phyloP scores from a whole-genome alignment of 2,888 invertebrate genomes.

The Leistus spinibarbis region DNA sequence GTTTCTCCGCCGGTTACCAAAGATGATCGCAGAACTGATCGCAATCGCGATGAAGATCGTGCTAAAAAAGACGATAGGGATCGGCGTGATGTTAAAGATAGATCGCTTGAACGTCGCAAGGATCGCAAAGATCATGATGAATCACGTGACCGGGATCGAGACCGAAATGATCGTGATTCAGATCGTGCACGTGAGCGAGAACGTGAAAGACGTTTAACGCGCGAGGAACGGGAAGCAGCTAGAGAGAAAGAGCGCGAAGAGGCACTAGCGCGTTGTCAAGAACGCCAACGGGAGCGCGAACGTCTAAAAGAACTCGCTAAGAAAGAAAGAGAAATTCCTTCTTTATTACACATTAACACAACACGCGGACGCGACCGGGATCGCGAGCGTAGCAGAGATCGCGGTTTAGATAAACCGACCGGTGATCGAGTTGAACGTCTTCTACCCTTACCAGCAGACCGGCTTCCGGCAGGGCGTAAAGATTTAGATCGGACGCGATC shows the following conservation, averaged over 20 bases:
- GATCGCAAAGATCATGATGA: conserved; percentile 59
- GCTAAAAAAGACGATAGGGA: conserved; percentile 58
- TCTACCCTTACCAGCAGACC: conserved; percentile 67
- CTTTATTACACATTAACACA: conserved; percentile 53
- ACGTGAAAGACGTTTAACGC: conserved; percentile 57
- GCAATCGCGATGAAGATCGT: conserved; percentile 40
- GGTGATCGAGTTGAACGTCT: conserved; percentile 65
- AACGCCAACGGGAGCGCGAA: conserved; percentile 62
- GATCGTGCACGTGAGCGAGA: conserved; percentile 66
- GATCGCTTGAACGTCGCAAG: conserved; percentile 57
- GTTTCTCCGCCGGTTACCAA: conserved; percentile 56
- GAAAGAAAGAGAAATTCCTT: conserved; percentile 59
- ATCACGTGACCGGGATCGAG: conserved; percentile 66
- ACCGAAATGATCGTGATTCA: conserved; percentile 61
- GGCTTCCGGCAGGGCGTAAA: conserved; percentile 57
- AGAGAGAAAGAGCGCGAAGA: conserved; percentile 70
- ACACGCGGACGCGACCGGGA: conserved; percentile 61
- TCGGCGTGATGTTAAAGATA: conserved; percentile 61
- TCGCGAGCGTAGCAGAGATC: conserved; percentile 60
- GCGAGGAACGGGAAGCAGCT: conserved; percentile 64
- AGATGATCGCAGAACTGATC: conserved; percentile 55
- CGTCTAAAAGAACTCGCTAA: conserved; percentile 57
- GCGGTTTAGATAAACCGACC: conserved; percentile 67
- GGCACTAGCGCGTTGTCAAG: conserved; percentile 69
- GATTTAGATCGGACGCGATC: conserved; percentile 59